Evolutionary conservation across 1,140 invertebrate genomes (phyloP), one percentile per base, ranked within the genome.

Genomic region (Trichoplusia ni): DNA sequence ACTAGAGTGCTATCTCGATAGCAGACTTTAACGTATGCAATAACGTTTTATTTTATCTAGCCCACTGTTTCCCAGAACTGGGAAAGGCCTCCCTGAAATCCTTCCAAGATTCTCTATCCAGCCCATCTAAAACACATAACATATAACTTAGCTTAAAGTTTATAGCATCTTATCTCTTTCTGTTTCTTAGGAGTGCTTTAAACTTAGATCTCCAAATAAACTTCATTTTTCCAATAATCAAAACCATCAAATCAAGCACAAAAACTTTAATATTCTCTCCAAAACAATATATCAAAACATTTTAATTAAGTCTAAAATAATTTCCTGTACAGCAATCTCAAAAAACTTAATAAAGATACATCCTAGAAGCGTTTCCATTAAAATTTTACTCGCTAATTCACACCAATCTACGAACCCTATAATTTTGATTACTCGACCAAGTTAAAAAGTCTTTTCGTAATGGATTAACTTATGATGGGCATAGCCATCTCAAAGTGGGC

Each of bases 341-440:
- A 56, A 68, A 70, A 64, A 51, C 44, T 58, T 56, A 70, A 66
- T 70, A 46, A 63, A 64, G 46, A 31, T 21, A 54, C 51, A 46
- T 59, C 46, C 65, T 62, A 62, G 58, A 47, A 54, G n/a, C 63
- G 77, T 81, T 69, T 79, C 82, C 80, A 85, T 79, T 79, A 73
- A 77, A 85, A 82, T 81, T 84, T 85, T 78, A 77, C 82, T 75
- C 63, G 64, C 71, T 82, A 78, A 75, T 78, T 76, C 73, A 79
- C 65, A 42, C 64, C 54, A 49, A 69, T 61, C 67, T 63, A 77
- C 73, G 73, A 72, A 85, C 73, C 71, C 65, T 72, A 69, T 84
- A 79, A 83, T 84, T 75, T 58, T 42, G 27, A 67, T 63, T 73
- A 58, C 29, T 44, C 65, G 44, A 49, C 73, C 64, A 77, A 77